Percentiles rank a stretch among this genome's conserved stretches.
Conservation (phyloP, 2,888 invertebrate species). For the Chaitophorus viminalis region DNA sequence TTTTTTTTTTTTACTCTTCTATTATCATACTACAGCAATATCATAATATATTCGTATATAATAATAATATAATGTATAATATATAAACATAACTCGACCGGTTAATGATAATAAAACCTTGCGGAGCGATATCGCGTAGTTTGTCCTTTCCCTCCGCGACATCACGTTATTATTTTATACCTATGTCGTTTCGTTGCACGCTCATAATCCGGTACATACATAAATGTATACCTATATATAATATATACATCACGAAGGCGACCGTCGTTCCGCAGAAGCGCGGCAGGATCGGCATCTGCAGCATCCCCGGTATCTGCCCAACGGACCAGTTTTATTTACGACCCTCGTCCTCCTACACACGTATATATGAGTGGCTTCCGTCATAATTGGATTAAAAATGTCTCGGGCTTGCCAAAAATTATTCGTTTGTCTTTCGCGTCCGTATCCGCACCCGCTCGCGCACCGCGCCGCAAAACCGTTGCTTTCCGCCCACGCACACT, state of each 20-base stretch:
- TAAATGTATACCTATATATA: too few relatives aligned
- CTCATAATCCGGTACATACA: too few relatives aligned
- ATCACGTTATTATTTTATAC: too few relatives aligned
- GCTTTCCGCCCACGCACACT: not conserved
- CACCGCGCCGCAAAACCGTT: not conserved
- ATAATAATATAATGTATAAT: too few relatives aligned
- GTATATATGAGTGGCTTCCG: conserved; percentile 3
- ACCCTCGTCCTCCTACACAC: conserved; percentile 24
- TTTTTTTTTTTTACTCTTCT: not conserved
- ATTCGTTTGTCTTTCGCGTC: conserved; percentile 43
- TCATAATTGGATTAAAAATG: conserved; percentile 62
- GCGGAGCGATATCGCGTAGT: not conserved
- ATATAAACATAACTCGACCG: too few relatives aligned
- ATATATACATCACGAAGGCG: not conserved
- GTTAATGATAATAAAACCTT: not conserved
- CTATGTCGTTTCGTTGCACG: too few relatives aligned
- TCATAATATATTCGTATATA: too few relatives aligned
- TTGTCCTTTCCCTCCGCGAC: not conserved
- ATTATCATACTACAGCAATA: not conserved
- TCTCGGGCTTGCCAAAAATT: conserved; percentile 55
- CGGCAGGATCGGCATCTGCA: not conserved
- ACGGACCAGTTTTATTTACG: conserved; percentile 45
- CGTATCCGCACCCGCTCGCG: not conserved
- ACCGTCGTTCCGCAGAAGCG: not conserved
- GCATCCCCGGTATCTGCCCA: not conserved